Conservation (phyloP, 2,797 vertebrate genomes). For the Heliangelus exortis region DNA sequence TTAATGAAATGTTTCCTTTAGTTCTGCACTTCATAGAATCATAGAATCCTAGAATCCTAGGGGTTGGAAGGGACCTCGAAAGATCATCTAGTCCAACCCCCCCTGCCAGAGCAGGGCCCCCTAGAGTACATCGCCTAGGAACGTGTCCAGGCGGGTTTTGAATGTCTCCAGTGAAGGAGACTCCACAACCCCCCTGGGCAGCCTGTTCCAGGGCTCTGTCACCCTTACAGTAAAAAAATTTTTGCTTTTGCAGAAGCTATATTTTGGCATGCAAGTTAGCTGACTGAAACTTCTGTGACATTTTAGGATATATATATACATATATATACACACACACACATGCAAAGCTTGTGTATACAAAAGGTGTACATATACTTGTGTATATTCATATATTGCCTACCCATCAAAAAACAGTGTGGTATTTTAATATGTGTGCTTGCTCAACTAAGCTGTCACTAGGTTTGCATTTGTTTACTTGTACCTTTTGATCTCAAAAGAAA, state of each 20-base stretch:
- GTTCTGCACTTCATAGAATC: neutral
- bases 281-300: neutral
- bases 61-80: too few relatives aligned
- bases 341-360: neutral
- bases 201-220: too few relatives aligned
- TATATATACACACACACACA: accelerated
- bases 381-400: neutral
- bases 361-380: accelerated
- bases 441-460: accelerated
- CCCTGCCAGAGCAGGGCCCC: too few relatives aligned
- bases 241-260: neutral
- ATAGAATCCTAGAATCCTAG: too few relatives aligned
- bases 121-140: too few relatives aligned
- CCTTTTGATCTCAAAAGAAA: neutral
- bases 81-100: too few relatives aligned
- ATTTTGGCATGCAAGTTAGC: neutral
- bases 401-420: neutral
- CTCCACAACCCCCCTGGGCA: too few relatives aligned
- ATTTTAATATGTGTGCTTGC: neutral
- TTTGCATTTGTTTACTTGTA: neutral
- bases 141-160: too few relatives aligned
- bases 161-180: too few relatives aligned
- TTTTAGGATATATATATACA: accelerated
- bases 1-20: neutral
- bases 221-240: too few relatives aligned